These are phyloP conservation scores for Tympanuchus pallidicinctus DNA, from an alignment of 2,113 vertebrate species.

Conservation along the genomic window DNA sequence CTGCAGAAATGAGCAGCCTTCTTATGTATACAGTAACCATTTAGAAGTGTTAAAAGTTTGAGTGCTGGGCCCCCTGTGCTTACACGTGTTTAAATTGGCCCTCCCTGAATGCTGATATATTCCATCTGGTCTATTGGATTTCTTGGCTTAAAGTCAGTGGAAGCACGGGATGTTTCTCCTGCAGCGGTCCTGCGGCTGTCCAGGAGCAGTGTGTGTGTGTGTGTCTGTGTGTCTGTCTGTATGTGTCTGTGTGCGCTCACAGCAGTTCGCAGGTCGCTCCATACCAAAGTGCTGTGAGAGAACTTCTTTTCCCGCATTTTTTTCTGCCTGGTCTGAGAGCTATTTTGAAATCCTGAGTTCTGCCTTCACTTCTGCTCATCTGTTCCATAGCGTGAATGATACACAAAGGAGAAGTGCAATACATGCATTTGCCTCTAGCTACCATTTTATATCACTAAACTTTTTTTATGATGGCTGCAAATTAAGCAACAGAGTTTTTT, in stretches of 20 bases:
- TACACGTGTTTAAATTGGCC: slow-evolving; percentile 60
- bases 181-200: slow-evolving; percentile 31
- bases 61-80: slow-evolving; percentile 2
- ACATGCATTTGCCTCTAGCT: not conserved
- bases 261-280: not conserved
- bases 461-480: not conserved
- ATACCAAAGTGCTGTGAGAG: not conserved
- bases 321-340: not conserved
- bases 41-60: slow-evolving; percentile 53
- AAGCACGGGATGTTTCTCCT: slow-evolving; percentile 60
- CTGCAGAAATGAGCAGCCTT: slow-evolving; percentile 9
- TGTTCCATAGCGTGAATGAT: not conserved
- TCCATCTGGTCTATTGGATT: slow-evolving; percentile 60
- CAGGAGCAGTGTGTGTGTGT: not conserved
- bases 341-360: not conserved
- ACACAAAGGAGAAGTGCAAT: not conserved
- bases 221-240: not conserved
- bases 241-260: not conserved
- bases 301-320: not conserved
- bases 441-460: not conserved
- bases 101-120: slow-evolving; percentile 56
- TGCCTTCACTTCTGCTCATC: not conserved
- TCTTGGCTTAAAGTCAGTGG: slow-evolving; percentile 60
- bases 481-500: not conserved
- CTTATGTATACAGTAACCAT: slow-evolving; percentile 28